A percentile compares a stretch with the other conserved stretches of the same genome.
These are phyloP conservation scores for Ashinkailepas kermadecensis DNA, from an alignment of 2,888 invertebrate species.

Conservation along the genomic window DNA sequence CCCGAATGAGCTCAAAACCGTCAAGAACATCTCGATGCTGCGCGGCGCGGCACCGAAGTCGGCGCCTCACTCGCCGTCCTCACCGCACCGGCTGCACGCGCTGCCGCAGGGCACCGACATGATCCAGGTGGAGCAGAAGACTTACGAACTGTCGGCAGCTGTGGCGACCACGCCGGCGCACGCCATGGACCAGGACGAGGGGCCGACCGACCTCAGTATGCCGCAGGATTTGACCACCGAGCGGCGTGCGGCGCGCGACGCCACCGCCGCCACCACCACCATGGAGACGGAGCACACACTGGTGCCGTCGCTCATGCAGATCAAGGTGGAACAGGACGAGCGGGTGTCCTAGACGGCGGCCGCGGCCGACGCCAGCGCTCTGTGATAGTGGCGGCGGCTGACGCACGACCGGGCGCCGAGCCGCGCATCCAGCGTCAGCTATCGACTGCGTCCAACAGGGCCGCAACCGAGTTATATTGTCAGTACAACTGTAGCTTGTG, in stretches of 20 bases:
- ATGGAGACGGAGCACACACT: not conserved
- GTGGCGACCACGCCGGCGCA: conserved; percentile 27
- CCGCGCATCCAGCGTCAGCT: not conserved
- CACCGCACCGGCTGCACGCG: conserved; percentile 30
- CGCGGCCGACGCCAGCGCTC: not conserved
- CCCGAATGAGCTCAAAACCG: conserved; percentile 86
- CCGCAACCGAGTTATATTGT: conserved; percentile 2
- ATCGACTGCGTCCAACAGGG: not conserved
- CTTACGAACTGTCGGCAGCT: conserved; percentile 44
- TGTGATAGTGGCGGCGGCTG: not conserved
- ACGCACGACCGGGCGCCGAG: not conserved
- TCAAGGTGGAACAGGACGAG: conserved; percentile 16
- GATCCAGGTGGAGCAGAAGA: conserved; percentile 42
- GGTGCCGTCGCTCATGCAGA: conserved; percentile 13
- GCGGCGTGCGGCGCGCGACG: conserved; percentile 23
- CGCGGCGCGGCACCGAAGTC: conserved; percentile 41
- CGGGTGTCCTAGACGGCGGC: not conserved
- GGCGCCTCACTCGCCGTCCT: conserved; percentile 18
- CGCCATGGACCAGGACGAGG: conserved; percentile 50
- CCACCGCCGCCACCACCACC: not conserved
- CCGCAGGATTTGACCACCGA: conserved; percentile 29
- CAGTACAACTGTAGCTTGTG: conserved; percentile 10
- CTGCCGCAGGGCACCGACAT: conserved; percentile 36
- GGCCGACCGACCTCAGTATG: conserved; percentile 64
- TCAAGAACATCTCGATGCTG: conserved; percentile 81